Conservation (phyloP, 2,113 vertebrate species). For the Dicerorhinus sumatrensis region DNA sequence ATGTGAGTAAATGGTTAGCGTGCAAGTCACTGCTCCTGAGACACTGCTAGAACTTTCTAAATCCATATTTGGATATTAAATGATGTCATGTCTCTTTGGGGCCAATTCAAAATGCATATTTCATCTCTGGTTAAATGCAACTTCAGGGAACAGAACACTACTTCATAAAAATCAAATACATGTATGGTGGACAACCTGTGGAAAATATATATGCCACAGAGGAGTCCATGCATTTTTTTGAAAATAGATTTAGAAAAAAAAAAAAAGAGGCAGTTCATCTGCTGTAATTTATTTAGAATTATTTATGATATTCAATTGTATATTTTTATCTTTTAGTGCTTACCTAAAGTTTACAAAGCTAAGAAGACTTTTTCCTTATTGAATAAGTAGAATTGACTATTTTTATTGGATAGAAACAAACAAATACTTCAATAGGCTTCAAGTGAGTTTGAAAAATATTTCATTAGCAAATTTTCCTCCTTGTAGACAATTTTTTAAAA, state of each 20-base stretch:
- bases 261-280: neutral
- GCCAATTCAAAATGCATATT: constrained; percentile 81
- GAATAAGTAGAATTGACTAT: neutral
- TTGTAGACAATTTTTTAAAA: neutral
- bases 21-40: constrained; percentile 60
- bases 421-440: neutral
- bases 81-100: constrained; percentile 79
- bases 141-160: constrained; percentile 76
- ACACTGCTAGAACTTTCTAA: constrained; percentile 69
- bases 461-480: neutral
- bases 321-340: neutral
- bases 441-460: neutral
- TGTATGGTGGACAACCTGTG: constrained; percentile 45
- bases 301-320: neutral
- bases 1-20: constrained; percentile 70
- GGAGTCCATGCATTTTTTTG: neutral
- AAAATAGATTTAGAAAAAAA: neutral
- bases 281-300: neutral
- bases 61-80: constrained; percentile 74
- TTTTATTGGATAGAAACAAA: neutral
- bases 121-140: constrained; percentile 72
- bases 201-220: constrained; percentile 44
- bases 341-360: neutral
- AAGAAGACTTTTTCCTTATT: neutral
- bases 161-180: constrained; percentile 73